Percentiles rank a stretch among this genome's conserved stretches.
Evolutionary conservation across 2,113 vertebrate genomes (phyloP).

Genomic region (Amblyornis subalaris): DNA sequence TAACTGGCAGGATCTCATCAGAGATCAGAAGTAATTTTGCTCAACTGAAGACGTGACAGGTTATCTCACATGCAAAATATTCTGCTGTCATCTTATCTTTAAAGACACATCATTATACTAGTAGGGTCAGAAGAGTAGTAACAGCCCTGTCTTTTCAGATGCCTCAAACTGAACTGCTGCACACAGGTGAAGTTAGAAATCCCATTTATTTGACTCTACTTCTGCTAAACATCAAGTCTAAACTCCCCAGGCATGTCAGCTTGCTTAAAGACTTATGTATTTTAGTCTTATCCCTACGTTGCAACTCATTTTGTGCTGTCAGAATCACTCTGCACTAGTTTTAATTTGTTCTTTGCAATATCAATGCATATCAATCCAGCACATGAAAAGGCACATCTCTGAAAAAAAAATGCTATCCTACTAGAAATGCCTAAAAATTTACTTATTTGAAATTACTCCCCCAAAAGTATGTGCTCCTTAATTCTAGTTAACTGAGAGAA

Average conservation of each 20-base stretch:
- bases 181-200: background rate
- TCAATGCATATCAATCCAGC: conserved; percentile 22
- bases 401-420: conserved; percentile 39
- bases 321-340: conserved; percentile 23
- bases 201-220: background rate
- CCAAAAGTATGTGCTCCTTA: background rate
- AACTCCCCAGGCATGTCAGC: background rate
- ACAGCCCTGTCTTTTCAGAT: background rate
- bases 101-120: background rate
- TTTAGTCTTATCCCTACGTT: background rate
- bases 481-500: conserved; percentile 15
- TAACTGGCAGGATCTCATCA: background rate
- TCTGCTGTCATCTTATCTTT: background rate
- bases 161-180: background rate
- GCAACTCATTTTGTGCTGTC: background rate
- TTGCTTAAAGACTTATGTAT: background rate
- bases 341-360: conserved; percentile 54
- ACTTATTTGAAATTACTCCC: conserved; percentile 25
- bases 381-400: conserved; percentile 26
- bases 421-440: conserved; percentile 49
- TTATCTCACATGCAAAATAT: background rate
- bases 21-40: background rate
- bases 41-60: background rate
- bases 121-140: background rate
- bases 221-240: background rate